Conservation (phyloP, 2,888 invertebrate species). For the Drosophila multiciliata region DNA sequence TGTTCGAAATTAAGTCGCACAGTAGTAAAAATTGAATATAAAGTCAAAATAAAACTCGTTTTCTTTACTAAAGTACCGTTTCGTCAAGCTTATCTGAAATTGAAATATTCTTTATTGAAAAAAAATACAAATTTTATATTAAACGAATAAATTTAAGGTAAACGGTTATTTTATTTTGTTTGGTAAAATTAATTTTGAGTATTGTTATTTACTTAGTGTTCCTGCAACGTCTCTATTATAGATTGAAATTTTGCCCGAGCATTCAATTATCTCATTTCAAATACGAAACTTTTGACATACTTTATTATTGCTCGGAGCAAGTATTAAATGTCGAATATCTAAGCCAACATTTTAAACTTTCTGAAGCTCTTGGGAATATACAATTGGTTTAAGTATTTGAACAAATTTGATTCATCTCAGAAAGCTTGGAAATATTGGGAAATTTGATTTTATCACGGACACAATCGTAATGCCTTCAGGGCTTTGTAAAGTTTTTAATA, state of each 20-base stretch:
- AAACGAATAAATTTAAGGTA: background rate
- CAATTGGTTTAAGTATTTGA: constrained; percentile 1
- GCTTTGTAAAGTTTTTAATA: background rate
- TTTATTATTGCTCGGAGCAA: background rate
- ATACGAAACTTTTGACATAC: background rate
- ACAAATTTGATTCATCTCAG: too few relatives aligned
- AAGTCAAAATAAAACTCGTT: background rate
- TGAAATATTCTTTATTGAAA: background rate
- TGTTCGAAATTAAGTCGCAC: background rate
- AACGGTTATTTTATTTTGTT: background rate
- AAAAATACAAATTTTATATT: background rate
- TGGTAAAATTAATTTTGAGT: too few relatives aligned
- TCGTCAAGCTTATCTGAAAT: background rate
- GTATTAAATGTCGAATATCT: background rate
- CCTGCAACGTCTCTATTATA: background rate
- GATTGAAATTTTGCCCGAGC: background rate
- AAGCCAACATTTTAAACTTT: background rate
- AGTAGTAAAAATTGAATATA: background rate
- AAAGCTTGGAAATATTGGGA: background rate
- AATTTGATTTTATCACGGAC: background rate
- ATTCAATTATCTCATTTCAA: too few relatives aligned
- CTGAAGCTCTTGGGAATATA: background rate
- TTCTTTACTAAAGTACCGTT: background rate
- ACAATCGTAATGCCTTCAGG: too few relatives aligned
- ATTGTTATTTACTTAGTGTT: background rate